Evolutionary conservation across 2,888 invertebrate genomes (phyloP).

Genomic region (Axea sp.): DNA sequence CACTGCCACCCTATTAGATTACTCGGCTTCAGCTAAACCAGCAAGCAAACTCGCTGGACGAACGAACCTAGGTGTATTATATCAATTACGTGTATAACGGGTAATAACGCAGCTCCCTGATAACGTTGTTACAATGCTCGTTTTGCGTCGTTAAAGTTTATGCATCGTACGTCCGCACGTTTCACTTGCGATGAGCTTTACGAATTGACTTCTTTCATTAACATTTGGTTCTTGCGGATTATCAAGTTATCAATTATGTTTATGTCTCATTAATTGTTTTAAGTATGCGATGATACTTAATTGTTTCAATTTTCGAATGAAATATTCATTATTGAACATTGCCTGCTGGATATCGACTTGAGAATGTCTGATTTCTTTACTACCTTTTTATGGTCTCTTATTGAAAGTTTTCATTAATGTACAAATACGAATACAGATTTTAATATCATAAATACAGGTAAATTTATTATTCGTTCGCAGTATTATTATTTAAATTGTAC

Average conservation of each 20-base stretch:
- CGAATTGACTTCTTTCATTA: conserved; percentile 20
- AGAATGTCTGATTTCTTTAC: too few relatives aligned
- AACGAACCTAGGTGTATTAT: conserved; percentile 60
- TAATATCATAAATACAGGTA: too few relatives aligned
- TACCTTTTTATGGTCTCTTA: too few relatives aligned
- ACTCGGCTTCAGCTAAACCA: conserved; percentile 49
- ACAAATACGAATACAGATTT: too few relatives aligned
- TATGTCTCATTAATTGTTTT: background rate
- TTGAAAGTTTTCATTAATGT: too few relatives aligned
- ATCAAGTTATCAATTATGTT: background rate
- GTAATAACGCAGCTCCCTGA: conserved; percentile 65
- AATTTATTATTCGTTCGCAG: too few relatives aligned
- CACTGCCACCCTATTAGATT: conserved; percentile 54
- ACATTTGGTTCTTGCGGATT: too few relatives aligned
- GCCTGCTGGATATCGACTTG: too few relatives aligned
- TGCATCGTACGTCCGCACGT: conserved; percentile 28
- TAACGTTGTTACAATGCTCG: conserved; percentile 57
- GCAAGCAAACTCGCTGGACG: conserved; percentile 53
- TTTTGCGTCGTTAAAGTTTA: conserved; percentile 57
- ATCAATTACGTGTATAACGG: conserved; percentile 67
- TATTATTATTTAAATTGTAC: too few relatives aligned
- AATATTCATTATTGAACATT: too few relatives aligned
- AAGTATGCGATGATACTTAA: background rate
- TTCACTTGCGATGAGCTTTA: conserved; percentile 17
- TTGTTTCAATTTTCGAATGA: too few relatives aligned